A percentile compares a stretch with the other conserved stretches of the same genome.
Evolutionary conservation across 2,888 invertebrate species (phyloP).

Genomic region (Rotaria magnacalcarata): DNA sequence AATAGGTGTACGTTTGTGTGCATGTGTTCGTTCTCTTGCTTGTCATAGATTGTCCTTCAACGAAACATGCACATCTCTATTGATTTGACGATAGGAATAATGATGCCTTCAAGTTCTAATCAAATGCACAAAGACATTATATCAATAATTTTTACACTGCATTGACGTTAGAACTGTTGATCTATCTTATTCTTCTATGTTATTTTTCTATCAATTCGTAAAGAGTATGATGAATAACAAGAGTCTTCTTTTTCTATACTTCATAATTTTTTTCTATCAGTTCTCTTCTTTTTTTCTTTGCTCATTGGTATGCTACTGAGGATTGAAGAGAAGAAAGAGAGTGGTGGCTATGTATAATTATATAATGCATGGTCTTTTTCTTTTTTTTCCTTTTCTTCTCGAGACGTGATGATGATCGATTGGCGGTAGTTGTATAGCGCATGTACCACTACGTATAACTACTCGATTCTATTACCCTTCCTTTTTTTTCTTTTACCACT

Average conservation of each 20-base stretch:
- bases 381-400: neutral
- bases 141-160: neutral
- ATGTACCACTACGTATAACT: neutral
- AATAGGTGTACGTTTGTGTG: neutral
- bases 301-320: neutral
- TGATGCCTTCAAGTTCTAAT: neutral
- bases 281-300: neutral
- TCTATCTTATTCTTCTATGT: neutral
- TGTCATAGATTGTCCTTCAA: neutral
- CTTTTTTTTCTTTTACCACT: neutral
- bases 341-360: neutral
- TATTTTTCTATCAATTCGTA: neutral
- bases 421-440: neutral
- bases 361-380: neutral
- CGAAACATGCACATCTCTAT: neutral
- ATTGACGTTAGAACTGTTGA: neutral
- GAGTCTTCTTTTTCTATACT: neutral
- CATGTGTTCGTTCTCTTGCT: neutral
- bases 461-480: neutral
- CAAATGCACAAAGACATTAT: neutral
- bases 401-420: neutral
- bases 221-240: neutral
- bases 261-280: too few species aligned
- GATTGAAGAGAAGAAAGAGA: neutral
- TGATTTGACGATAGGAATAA: neutral